Evolutionary conservation across 2,888 invertebrate genomes (phyloP).

Genomic region (Poecilobothrus nobilitatus): DNA sequence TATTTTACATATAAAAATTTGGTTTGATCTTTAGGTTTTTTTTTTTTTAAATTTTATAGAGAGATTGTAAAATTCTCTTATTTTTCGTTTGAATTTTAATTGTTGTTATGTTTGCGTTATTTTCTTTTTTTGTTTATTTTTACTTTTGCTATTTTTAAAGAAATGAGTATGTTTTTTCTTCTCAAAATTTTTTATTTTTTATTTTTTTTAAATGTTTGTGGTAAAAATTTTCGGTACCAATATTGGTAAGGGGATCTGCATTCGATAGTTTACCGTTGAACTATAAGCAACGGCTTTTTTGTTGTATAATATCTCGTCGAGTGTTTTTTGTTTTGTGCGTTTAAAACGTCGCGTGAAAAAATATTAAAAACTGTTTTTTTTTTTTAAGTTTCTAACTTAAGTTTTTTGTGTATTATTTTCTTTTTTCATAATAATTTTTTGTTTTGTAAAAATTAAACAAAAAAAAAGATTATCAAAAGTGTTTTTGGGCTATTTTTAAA

Average conservation of each 20-base stretch:
- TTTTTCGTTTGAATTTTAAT: no score
- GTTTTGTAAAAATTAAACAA: no score
- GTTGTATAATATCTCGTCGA: background rate
- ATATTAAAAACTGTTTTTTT: background rate
- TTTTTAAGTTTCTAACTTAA: background rate
- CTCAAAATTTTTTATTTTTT: background rate
- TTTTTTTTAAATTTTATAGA: no score
- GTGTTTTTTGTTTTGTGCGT: background rate
- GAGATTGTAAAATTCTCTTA: no score
- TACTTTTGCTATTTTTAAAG: no score
- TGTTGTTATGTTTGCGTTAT: no score
- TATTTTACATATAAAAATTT: no score
- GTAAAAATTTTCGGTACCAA: background rate
- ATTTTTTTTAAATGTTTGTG: background rate
- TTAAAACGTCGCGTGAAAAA: background rate
- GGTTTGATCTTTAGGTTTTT: no score
- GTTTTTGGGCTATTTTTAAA: background rate
- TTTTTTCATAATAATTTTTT: no score
- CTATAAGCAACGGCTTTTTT: background rate
- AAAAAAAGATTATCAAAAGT: no score
- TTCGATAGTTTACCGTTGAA: conserved; percentile 2
- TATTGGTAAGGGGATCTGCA: background rate
- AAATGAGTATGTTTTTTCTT: background rate
- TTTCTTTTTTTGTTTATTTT: no score
- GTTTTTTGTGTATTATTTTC: background rate